Base-by-base conservation (phyloP, 2,797 vertebrate genomes). In the Tokudaia tokunoshimensis region DNA sequence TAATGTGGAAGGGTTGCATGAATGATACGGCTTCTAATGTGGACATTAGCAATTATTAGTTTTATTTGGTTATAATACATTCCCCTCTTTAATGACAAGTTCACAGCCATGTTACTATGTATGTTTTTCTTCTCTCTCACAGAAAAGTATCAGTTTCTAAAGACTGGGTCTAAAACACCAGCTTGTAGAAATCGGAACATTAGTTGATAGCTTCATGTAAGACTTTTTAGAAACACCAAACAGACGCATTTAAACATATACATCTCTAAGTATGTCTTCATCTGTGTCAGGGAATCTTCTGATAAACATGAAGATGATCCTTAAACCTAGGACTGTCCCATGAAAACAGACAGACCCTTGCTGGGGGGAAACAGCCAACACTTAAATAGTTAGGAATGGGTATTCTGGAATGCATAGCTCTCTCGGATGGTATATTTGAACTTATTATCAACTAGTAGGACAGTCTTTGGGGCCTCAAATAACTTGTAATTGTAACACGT, bases 81-180 rank as follows among this genome's bases (percentile, higher is more conserved):
- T 87, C 20, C 83, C 14, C 8, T 63, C 22, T 91, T 67, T 55
- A 61, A n/a, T 75, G 41, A n/a, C 4, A 76, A 10, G 14, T 37
- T 81, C 24, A 78, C 8, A 59, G 12, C 13, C 79, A 74, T 78
- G 65, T 63, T 50, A 57, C 5, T 24, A 0, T 75, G 6, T 81
- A 31, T 44, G 22, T 26, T 86, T 94, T 57, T 90, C 65, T 91
- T 75, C 41, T 14, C n/a, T 91, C 79, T 89, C 47, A 63, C n/a
- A 74, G 91, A 83, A 95, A 52, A 87, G 4, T 72, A 89, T 26
- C 75, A 70, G 15, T 72, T 96, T 92, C 50, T 75, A 75, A 93
- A 92, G 90, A 85, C 70, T 55, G 80, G 59, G 74, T 81, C 78
- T 26, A 89, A 87, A 37, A 70, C 47, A 57, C 52, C 44, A 82